A percentile compares a stretch with the other conserved stretches of the same genome.
Conservation (phyloP, 1,140 invertebrate species). For the Brachionus rubens region DNA sequence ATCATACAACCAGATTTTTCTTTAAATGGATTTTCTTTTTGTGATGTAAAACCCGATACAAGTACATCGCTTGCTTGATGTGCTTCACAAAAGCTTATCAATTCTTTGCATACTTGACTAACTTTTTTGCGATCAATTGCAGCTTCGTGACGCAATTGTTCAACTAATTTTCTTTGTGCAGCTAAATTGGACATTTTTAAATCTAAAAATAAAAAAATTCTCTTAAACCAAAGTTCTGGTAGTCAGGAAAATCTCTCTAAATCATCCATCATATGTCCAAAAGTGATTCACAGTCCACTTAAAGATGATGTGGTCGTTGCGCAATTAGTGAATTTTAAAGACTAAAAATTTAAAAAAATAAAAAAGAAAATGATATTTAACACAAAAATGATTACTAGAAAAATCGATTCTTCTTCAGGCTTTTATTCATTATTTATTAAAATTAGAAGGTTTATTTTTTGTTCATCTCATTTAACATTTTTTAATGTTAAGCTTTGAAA, state of each 20-base stretch:
- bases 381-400: no score
- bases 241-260: no score
- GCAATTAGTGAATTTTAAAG: no score
- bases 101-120: slow-evolving; percentile 43
- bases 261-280: no score
- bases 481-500: no score
- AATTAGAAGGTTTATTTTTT: background rate
- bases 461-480: no score
- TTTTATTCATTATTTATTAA: background rate
- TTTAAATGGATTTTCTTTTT: slow-evolving; percentile 47
- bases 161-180: slow-evolving; percentile 40
- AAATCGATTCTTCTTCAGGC: no score
- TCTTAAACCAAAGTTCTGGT: no score
- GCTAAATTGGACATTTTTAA: slow-evolving; percentile 44
- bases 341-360: no score
- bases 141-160: slow-evolving; percentile 45
- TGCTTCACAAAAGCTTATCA: slow-evolving; percentile 45
- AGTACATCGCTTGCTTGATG: slow-evolving; percentile 43
- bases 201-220: background rate
- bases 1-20: slow-evolving; percentile 43
- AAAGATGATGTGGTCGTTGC: no score
- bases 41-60: slow-evolving; percentile 19
- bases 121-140: slow-evolving; percentile 46
- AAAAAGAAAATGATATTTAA: no score
- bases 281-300: no score